Evolutionary conservation across 2,888 invertebrate genomes (phyloP), one percentile per base, ranked within the genome.

Genomic region (Timandra comae): DNA sequence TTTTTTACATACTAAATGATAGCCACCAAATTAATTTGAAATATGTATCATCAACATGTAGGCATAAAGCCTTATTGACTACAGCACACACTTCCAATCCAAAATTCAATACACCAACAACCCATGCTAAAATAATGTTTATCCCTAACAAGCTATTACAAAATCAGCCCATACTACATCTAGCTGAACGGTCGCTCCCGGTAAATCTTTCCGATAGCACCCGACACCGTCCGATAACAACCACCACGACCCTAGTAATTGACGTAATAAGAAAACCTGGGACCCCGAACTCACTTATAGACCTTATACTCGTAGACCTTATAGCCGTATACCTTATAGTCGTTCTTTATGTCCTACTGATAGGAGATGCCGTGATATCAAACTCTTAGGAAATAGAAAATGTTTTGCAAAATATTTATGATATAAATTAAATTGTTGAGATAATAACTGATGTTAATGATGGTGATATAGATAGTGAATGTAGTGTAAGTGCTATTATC

Each of bases 201-300:
- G 79, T 80, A 79, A 80, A 80, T 81, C 79, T 76, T 63, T 35
- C 44, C 55, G 79, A 80, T 79, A 79, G 49, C 56, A 49, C 56
- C 38, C 56, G 70, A 63, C 71, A 69, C 56, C 38, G 45, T 46
- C 36, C 55, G 81, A 80, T 80, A 81, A 73, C 62, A 49, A 6
- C 51, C 45, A 59, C 65, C 74, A 72, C 74, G 76, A 73, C 65
- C 67, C 51, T 48, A 61, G 70, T 80, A 80, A 80, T 81, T 79
- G 80, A 78, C 77, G 70, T 73, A 73, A 73, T 77, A 75, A 67
- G 67, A 68, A 62, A 66, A 64, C 58, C 54, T 60, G 54, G 56
- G 58, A 60, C 16, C 16, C 16, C 6, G 16, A 16, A 16, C 16
- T 16, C 16, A 16, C 4, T 16, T 16, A 6, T 16, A 6, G 16